Evolutionary conservation across 1,140 invertebrate species (phyloP).

Genomic region (Drosophila pallidifrons): DNA sequence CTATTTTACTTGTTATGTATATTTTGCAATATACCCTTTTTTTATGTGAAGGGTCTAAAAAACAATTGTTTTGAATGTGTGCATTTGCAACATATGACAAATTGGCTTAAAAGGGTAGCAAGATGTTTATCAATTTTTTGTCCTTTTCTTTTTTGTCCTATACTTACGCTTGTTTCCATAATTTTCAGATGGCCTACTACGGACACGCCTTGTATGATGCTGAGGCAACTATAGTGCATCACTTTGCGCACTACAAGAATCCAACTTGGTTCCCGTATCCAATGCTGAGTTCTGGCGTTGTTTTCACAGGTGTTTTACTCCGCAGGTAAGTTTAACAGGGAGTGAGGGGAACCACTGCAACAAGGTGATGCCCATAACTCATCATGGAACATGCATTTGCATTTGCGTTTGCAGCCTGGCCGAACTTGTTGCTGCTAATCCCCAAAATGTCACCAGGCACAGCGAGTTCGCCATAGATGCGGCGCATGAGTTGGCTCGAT

Average conservation of each 20-base stretch:
- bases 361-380: constrained; percentile 68
- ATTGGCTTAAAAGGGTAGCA: too few species aligned
- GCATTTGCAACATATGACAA: too few species aligned
- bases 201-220: constrained; percentile 92
- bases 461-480: constrained; percentile 94
- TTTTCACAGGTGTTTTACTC: constrained; percentile 89
- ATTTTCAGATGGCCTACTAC: constrained; percentile 88
- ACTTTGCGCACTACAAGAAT: constrained; percentile 90
- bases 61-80: too few species aligned
- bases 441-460: constrained; percentile 53
- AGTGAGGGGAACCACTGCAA: constrained; percentile 1
- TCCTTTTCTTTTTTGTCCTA: too few species aligned
- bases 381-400: constrained; percentile 30
- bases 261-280: constrained; percentile 92
- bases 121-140: too few species aligned
- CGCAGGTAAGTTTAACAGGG: constrained; percentile 87
- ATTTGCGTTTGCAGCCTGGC: constrained; percentile 84
- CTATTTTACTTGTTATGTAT: too few species aligned
- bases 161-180: constrained; percentile 66
- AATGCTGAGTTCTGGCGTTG: constrained; percentile 91
- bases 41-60: too few species aligned
- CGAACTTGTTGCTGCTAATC: constrained; percentile 76
- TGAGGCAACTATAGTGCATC: constrained; percentile 95
- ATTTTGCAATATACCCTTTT: too few species aligned
- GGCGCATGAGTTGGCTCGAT: constrained; percentile 92